A percentile compares a stretch with the other conserved stretches of the same genome.
Evolutionary conservation across 2,113 vertebrate genomes (phyloP).

Genomic region (Taurulus bubalis): DNA sequence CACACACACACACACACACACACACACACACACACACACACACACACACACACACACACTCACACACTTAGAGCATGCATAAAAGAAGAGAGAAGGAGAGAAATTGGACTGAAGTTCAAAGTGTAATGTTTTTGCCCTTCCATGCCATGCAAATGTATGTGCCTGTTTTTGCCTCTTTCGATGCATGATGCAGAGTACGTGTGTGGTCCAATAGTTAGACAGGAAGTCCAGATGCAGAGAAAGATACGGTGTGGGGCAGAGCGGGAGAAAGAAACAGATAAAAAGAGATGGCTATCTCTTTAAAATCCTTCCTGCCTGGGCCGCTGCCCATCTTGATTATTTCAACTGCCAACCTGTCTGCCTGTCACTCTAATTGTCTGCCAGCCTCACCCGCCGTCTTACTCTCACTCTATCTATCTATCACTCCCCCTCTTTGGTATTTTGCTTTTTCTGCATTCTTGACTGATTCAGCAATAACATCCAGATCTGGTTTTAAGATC

Average conservation of each 20-base stretch:
- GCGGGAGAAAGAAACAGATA: conserved; percentile 54
- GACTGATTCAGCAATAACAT: conserved; percentile 48
- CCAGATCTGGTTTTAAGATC: conserved; percentile 31
- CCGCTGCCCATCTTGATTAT: conserved; percentile 48
- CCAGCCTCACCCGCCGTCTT: neutral
- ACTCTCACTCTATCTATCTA: conserved; percentile 13
- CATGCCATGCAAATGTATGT: conserved; percentile 3
- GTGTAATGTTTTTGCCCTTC: conserved; percentile 35
- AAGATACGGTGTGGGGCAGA: conserved; percentile 68
- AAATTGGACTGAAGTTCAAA: conserved; percentile 8
- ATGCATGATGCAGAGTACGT: conserved; percentile 12
- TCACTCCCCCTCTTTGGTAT: conserved; percentile 9
- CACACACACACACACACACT: neutral
- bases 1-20: conserved; percentile 9
- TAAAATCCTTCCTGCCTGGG: conserved; percentile 57
- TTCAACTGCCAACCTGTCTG: conserved; percentile 38
- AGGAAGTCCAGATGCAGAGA: conserved; percentile 68
- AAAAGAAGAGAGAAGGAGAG: neutral
- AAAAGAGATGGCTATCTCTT: conserved; percentile 72
- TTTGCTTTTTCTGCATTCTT: conserved; percentile 22
- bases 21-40: conserved; percentile 3
- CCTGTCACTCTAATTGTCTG: conserved; percentile 29
- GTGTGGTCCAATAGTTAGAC: conserved; percentile 51
- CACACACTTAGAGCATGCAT: neutral
- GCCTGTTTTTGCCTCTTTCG: conserved; percentile 19